Evolutionary conservation across 2,113 vertebrate genomes (phyloP).

Genomic region (Pontoporia blainvillei): DNA sequence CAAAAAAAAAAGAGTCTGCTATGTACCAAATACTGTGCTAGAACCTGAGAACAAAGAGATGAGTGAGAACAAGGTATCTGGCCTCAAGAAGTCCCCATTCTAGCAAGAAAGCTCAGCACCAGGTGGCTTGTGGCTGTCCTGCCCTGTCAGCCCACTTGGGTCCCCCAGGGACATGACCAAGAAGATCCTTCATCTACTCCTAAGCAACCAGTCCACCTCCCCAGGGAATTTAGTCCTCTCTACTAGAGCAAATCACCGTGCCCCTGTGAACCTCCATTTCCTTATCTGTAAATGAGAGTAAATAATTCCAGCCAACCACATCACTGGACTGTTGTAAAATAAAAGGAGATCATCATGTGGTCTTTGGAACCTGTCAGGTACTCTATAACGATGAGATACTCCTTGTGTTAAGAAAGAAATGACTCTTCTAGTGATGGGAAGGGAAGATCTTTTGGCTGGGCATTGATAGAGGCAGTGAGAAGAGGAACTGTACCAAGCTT

Average conservation of each 20-base stretch:
- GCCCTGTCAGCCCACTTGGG: neutral
- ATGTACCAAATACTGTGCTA: neutral
- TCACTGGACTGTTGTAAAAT: constrained; percentile 10
- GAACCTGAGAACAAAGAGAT: neutral
- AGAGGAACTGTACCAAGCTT: neutral
- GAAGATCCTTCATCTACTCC: neutral
- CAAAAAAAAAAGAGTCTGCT: neutral
- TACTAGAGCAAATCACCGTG: neutral
- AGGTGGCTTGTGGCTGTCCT: neutral
- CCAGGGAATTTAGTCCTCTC: neutral
- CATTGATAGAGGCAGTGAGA: neutral
- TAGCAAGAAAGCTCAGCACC: neutral
- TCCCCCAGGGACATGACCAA: neutral
- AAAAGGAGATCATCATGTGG: neutral
- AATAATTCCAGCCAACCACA: neutral
- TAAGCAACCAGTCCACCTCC: neutral
- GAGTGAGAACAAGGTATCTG: neutral
- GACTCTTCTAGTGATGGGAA: neutral
- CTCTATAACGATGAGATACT: neutral
- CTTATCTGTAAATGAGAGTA: neutral
- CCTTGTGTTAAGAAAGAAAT: neutral
- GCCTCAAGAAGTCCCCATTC: neutral
- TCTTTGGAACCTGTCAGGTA: neutral
- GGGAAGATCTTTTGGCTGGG: neutral
- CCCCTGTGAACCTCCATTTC: neutral